Conservation (phyloP, 1,140 invertebrate genomes). For the Anastrepha obliqua region DNA sequence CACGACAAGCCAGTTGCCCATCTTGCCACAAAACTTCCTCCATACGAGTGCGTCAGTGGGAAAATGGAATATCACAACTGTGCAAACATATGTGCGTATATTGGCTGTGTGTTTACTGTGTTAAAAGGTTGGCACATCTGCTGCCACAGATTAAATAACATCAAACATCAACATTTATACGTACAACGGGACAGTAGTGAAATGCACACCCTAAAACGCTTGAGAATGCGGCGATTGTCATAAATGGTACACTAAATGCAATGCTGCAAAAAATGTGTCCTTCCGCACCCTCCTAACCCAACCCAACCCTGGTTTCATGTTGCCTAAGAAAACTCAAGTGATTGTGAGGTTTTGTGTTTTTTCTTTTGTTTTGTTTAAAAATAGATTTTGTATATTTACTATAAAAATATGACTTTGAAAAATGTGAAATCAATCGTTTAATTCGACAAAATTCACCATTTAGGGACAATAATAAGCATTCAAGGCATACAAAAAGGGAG, state of each 20-base stretch:
- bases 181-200: neutral
- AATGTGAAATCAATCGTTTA: constrained; percentile 49
- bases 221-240: constrained; percentile 20
- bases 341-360: neutral
- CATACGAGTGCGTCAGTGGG: neutral
- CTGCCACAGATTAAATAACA: constrained; percentile 50
- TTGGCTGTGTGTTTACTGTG: constrained; percentile 14
- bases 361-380: neutral
- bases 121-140: constrained; percentile 47
- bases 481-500: no score
- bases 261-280: neutral
- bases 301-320: neutral
- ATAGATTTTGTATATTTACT: constrained; percentile 25
- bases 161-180: constrained; percentile 4
- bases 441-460: constrained; percentile 26
- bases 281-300: neutral
- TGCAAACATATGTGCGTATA: neutral
- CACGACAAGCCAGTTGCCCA: neutral
- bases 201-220: constrained; percentile 43
- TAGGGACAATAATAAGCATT: neutral
- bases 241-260: neutral
- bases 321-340: constrained; percentile 29
- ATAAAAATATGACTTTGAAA: constrained; percentile 29
- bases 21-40: neutral
- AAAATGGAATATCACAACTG: neutral